These are phyloP conservation scores for Zaprionus tsacasi DNA, from an alignment of 1,140 invertebrate genomes.

Conservation along the genomic window DNA sequence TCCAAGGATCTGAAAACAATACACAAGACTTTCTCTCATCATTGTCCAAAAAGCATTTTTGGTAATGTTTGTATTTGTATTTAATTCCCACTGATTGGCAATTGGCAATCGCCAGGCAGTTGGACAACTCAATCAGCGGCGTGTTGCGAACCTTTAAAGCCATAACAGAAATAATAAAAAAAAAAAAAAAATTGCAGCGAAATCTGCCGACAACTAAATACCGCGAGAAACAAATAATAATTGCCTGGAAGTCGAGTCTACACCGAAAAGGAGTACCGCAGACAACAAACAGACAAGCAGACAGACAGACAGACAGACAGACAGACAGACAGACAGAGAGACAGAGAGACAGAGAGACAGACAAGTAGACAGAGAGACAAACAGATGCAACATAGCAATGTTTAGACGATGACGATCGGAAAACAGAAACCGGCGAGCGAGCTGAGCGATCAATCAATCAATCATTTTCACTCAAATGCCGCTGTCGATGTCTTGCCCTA, in stretches of 20 bases:
- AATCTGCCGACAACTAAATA: conserved; percentile 59
- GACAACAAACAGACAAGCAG: conserved; percentile 17
- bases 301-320: neutral
- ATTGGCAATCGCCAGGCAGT: conserved; percentile 41
- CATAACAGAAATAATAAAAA: conserved; percentile 28
- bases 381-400: conserved; percentile 10
- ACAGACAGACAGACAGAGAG: neutral
- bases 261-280: conserved; percentile 76
- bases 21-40: conserved; percentile 35
- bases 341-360: neutral
- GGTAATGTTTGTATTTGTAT: conserved; percentile 28
- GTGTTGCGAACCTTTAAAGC: conserved; percentile 60
- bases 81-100: conserved; percentile 48
- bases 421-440: conserved; percentile 35
- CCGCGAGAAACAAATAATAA: conserved; percentile 68
- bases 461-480: conserved; percentile 79
- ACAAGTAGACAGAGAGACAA: conserved; percentile 14
- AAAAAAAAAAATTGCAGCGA: conserved; percentile 70
- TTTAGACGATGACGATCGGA: conserved; percentile 29
- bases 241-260: conserved; percentile 68
- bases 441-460: conserved; percentile 73
- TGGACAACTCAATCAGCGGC: conserved; percentile 53
- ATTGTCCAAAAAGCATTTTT: conserved; percentile 14
- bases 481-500: conserved; percentile 69
- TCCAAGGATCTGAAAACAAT: conserved; percentile 2